phyloP scores from a whole-genome alignment of 2,113 vertebrate species.

The Mus spicilegus region DNA sequence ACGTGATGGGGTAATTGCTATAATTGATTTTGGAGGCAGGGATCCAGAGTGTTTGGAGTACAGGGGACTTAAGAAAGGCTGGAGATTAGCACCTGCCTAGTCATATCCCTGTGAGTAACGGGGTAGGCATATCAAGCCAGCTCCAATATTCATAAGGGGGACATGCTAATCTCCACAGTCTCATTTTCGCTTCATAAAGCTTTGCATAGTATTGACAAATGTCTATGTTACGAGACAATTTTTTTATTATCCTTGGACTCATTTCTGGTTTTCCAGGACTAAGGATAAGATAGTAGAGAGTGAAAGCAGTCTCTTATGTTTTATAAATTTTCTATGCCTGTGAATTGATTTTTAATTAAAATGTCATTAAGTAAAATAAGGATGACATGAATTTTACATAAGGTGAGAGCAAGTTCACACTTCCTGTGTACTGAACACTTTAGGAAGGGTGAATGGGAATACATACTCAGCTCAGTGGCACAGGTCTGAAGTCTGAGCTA shows the following conservation, averaged over 20 bases:
- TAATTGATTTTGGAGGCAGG: too few relatives aligned
- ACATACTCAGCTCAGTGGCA: neutral
- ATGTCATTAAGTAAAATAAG: slow-evolving; percentile 54
- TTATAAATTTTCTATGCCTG: slow-evolving; percentile 35
- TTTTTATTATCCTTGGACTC: neutral
- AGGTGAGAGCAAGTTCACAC: neutral
- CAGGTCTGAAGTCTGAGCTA: neutral
- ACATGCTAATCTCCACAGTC: neutral
- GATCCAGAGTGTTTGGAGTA: too few relatives aligned
- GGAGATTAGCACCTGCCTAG: rapidly evolving
- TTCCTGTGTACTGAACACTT: neutral
- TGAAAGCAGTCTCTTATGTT: neutral
- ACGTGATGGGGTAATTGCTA: too few relatives aligned
- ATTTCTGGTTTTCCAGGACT: neutral
- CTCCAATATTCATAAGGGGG: neutral
- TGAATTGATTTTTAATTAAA: slow-evolving; percentile 59
- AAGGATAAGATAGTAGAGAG: neutral
- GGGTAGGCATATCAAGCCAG: neutral
- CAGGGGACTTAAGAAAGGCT: neutral
- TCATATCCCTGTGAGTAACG: neutral
- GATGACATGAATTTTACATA: slow-evolving; percentile 52
- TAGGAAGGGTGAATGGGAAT: neutral
- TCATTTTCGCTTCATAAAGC: neutral
- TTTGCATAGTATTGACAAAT: neutral
- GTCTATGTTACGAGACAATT: neutral